Evolutionary conservation across 2,797 vertebrate genomes (phyloP).

Genomic region (Amniataba percoides): DNA sequence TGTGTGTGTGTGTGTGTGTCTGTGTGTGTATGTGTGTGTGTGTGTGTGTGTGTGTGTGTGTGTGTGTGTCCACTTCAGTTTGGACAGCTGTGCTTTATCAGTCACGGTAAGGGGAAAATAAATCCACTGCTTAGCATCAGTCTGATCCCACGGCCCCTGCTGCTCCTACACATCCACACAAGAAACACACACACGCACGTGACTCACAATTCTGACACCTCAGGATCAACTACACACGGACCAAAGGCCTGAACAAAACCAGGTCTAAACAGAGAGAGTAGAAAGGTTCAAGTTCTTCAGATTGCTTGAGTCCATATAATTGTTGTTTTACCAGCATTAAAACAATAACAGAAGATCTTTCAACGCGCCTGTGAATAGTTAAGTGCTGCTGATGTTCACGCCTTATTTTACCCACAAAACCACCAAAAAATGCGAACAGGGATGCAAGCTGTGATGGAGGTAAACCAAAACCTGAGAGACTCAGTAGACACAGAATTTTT

Average conservation of each 20-base stretch:
- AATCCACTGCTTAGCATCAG: conserved; percentile 70
- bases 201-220: conserved; percentile 38
- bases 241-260: neutral
- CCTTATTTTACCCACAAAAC: neutral
- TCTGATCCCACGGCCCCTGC: conserved; percentile 75
- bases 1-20: conserved; percentile 21
- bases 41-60: conserved; percentile 32
- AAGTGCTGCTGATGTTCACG: neutral
- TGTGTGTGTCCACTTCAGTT: conserved; percentile 58
- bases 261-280: neutral
- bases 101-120: conserved; percentile 80
- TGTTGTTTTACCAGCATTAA: neutral
- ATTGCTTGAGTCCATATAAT: neutral
- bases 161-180: conserved; percentile 41
- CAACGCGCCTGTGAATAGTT: neutral
- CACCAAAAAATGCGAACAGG: neutral
- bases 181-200: conserved; percentile 13
- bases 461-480: neutral
- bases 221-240: neutral
- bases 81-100: conserved; percentile 86
- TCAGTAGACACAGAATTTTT: neutral
- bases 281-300: neutral
- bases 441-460: neutral
- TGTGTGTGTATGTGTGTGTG: conserved; percentile 6
- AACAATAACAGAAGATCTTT: neutral